Base-by-base conservation (phyloP, 1,140 invertebrate genomes). In the Epicauta chinensis region DNA sequence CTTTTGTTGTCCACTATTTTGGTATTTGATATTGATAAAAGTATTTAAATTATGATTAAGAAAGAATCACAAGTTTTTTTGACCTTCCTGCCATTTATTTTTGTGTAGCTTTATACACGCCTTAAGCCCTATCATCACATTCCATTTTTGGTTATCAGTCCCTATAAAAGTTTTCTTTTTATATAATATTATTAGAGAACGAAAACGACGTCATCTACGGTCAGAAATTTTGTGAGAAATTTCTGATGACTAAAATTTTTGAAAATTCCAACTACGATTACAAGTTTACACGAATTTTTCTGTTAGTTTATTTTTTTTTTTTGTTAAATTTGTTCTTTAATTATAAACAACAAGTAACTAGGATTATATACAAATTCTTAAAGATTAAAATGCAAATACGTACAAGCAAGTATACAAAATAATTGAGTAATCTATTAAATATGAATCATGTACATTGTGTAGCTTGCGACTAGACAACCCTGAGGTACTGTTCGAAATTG, bases 391-490 rank as follows among this genome's bases (percentile, higher is more conserved):
- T 64, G 64, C 64, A 61, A 61, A 55, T 67, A 66, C 61, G 54
- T 63, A 60, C 58, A 70, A 70, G 68, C 68, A 67, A 70, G 68
- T 70, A 70, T 70, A 70, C 62, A 70, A 70, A 70, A 70, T 70
- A 70, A 68, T 61, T 66, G 58, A 66, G 58, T 67, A 66, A 68
- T 68, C 62, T 69, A 63, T 69, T 61, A 52, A 55, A 57, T 62
- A 61, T 56, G 56, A 64, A 60, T 69, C 66, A 68, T 69, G 62
- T 69, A 68, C 67, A 68, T 63, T 62, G 63, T 67, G 65, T 69
- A 68, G 66, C 67, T 65, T 67, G 60, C 63, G 65, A 60, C 62
- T 63, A 52, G 58, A 50, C 37, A 32, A 50, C 31, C 29, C 31
- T 53, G 34, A 59, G 44, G 45, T 43, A 51, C 46, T 36, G 10